A percentile compares a stretch with the other conserved stretches of the same genome.
These are phyloP conservation scores for Varanus komodoensis DNA, from an alignment of 2,113 vertebrate species.

Conservation along the genomic window DNA sequence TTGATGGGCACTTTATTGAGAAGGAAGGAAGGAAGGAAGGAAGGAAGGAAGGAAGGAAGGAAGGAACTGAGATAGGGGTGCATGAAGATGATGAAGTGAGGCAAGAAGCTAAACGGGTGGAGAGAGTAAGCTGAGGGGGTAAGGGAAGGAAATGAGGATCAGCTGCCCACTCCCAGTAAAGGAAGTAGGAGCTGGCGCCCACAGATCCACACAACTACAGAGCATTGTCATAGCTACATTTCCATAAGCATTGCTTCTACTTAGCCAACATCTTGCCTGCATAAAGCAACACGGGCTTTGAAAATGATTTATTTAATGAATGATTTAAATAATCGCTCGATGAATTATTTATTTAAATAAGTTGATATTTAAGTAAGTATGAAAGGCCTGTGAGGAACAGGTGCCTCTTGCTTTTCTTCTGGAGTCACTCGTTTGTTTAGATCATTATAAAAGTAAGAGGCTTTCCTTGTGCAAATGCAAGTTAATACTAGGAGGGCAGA, in stretches of 20 bases:
- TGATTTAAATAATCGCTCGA: too few relatives aligned
- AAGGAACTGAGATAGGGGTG: not conserved
- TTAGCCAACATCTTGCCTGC: not conserved
- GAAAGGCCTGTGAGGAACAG: not conserved
- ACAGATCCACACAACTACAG: not conserved
- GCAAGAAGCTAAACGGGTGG: not conserved
- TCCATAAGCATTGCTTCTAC: not conserved
- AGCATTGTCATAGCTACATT: not conserved
- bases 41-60: not conserved
- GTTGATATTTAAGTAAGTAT: not conserved
- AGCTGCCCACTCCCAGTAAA: not conserved
- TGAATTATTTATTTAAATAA: too few relatives aligned
- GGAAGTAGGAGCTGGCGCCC: not conserved
- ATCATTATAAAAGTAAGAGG: not conserved
- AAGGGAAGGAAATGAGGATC: not conserved
- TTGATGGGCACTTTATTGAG: not conserved
- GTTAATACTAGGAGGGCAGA: conserved; percentile 57
- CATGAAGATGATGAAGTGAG: not conserved
- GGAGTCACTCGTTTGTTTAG: not conserved
- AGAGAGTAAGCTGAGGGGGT: not conserved
- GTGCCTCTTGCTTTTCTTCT: not conserved
- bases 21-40: not conserved
- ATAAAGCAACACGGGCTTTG: not conserved
- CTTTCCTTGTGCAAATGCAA: conserved; percentile 15
- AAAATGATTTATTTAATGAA: not conserved